Percentiles rank a stretch among this genome's conserved stretches.
Conservation (phyloP, 2,888 invertebrate genomes). For the Tetragonisca angustula region DNA sequence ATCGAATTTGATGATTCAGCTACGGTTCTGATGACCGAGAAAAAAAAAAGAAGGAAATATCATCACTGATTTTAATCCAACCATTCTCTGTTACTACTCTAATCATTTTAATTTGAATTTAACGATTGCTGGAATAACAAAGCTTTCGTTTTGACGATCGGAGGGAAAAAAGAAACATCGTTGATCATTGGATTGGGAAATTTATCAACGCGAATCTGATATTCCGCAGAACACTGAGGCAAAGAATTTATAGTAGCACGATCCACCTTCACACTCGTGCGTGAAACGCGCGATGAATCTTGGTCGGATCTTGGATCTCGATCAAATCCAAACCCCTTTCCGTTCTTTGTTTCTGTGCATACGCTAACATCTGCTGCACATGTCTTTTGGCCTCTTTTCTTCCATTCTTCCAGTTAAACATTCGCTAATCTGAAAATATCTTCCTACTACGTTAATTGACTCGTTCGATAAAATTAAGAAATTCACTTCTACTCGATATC, state of each 20-base stretch:
- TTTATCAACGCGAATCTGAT: slow-evolving; percentile 51
- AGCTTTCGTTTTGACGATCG: not conserved
- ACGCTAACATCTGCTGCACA: not conserved
- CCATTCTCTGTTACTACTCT: too few relatives aligned
- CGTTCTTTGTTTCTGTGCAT: not conserved
- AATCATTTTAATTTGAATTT: too few relatives aligned
- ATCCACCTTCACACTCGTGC: slow-evolving; percentile 17
- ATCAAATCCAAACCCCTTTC: not conserved
- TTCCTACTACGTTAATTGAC: too few relatives aligned
- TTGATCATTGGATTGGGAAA: slow-evolving; percentile 17
- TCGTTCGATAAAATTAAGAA: too few relatives aligned
- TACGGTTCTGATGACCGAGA: too few relatives aligned
- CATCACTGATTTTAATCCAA: too few relatives aligned
- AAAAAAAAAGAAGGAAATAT: not conserved
- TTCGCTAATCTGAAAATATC: too few relatives aligned
- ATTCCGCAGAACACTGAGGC: slow-evolving; percentile 37
- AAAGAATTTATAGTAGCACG: slow-evolving; percentile 36
- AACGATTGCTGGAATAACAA: too few relatives aligned
- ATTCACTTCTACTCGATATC: too few relatives aligned
- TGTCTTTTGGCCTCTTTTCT: not conserved
- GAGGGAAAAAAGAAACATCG: slow-evolving; percentile 14
- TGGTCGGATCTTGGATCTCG: not conserved
- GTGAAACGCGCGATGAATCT: slow-evolving; percentile 30
- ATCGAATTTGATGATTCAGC: too few relatives aligned
- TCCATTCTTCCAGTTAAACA: too few relatives aligned